phyloP scores from a whole-genome alignment of 2,888 invertebrate species.

The Ochropleura leucogaster region DNA sequence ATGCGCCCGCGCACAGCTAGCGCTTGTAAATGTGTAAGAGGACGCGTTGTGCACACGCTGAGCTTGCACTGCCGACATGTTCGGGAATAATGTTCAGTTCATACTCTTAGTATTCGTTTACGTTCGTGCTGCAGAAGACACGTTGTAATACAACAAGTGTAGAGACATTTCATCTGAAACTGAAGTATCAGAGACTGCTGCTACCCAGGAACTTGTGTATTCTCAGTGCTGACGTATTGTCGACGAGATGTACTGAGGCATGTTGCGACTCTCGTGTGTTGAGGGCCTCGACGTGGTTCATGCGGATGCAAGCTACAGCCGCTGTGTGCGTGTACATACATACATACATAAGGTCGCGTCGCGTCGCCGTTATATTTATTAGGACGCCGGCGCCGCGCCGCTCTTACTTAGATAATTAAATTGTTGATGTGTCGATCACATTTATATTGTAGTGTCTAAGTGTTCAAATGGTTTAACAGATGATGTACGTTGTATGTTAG shows the following conservation, averaged over 20 bases:
- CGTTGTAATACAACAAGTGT: conserved; percentile 49
- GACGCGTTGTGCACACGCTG: conserved; percentile 53
- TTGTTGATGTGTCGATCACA: conserved; percentile 83
- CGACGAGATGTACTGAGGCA: conserved; percentile 27
- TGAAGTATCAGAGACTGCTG: conserved; percentile 35
- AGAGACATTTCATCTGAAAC: conserved; percentile 44
- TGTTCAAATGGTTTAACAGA: conserved; percentile 79
- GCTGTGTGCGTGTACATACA: conserved; percentile 21
- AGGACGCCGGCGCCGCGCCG: conserved; percentile 55
- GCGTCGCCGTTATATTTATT: conserved; percentile 59
- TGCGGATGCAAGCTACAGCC: conserved; percentile 24
- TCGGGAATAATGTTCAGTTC: conserved; percentile 37
- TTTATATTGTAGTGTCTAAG: conserved; percentile 80
- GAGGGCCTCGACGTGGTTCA: conserved; percentile 25
- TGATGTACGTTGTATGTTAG: conserved; percentile 73
- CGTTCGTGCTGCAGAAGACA: conserved; percentile 50
- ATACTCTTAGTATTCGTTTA: conserved; percentile 44
- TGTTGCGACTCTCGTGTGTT: conserved; percentile 26
- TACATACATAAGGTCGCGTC: conserved; percentile 36
- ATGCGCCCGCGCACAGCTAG: conserved; percentile 64
- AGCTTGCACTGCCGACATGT: conserved; percentile 51
- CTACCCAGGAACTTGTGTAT: conserved; percentile 48
- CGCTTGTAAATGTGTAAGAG: conserved; percentile 62
- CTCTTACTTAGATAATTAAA: conserved; percentile 51
- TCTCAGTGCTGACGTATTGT: conserved; percentile 39